A percentile compares a stretch with the other conserved stretches of the same genome.
These are phyloP conservation scores for Psittacula cyanocephala DNA, from an alignment of 2,113 vertebrate species.

Conservation along the genomic window DNA sequence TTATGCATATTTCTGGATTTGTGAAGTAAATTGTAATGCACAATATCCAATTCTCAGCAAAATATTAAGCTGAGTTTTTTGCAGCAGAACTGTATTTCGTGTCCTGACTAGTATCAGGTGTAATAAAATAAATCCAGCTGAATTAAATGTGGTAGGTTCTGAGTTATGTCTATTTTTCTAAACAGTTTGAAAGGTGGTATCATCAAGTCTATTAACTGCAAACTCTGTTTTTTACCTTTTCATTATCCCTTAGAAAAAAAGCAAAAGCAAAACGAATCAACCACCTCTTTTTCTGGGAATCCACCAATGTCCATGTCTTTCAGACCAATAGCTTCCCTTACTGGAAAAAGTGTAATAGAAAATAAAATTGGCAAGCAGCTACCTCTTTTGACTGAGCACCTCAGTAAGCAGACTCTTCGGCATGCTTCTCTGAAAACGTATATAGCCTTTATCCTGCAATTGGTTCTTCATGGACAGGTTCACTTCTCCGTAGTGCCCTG, in stretches of 20 bases:
- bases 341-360: neutral
- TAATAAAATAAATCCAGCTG: neutral
- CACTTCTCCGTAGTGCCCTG: neutral
- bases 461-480: neutral
- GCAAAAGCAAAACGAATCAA: neutral
- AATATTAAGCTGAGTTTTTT: neutral
- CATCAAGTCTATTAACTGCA: neutral
- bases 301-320: neutral
- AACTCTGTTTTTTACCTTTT: neutral
- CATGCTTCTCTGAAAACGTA: neutral
- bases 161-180: neutral
- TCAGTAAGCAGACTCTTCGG: neutral
- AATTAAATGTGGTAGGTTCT: neutral
- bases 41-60: neutral
- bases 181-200: neutral
- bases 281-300: neutral
- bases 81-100: neutral
- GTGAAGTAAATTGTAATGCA: neutral
- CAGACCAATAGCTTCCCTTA: neutral
- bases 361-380: neutral
- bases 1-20: neutral
- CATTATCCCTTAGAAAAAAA: neutral
- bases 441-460: neutral
- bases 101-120: neutral
- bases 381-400: neutral